These are phyloP conservation scores for Masnerella sp. DNA, from an alignment of 2,888 invertebrate genomes.

Conservation along the genomic window DNA sequence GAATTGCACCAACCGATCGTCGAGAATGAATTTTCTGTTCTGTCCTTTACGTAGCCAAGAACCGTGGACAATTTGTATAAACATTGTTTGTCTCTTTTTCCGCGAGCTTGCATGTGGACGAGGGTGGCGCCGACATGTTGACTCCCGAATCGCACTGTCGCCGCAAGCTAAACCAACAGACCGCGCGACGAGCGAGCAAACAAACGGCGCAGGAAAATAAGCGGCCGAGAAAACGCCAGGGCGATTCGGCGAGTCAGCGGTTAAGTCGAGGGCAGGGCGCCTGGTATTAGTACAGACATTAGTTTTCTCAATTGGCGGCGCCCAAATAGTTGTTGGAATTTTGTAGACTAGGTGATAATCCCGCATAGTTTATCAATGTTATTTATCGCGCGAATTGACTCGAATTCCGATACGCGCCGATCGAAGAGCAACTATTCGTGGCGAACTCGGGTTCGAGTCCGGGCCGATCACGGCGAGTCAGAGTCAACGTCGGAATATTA, in stretches of 20 bases:
- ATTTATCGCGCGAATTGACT: slow-evolving; percentile 62
- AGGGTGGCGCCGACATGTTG: slow-evolving; percentile 70
- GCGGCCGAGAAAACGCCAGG: background rate
- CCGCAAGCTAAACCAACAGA: no score
- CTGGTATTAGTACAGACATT: slow-evolving; percentile 76
- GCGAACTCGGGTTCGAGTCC: slow-evolving; percentile 20
- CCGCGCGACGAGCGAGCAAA: background rate
- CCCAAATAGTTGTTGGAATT: slow-evolving; percentile 75
- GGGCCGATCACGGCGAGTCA: slow-evolving; percentile 23
- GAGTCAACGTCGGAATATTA: slow-evolving; percentile 13
- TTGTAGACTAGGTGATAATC: slow-evolving; percentile 73
- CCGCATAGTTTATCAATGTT: slow-evolving; percentile 74
- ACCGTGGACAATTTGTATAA: slow-evolving; percentile 6
- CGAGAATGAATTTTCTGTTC: slow-evolving; percentile 26
- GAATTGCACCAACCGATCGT: slow-evolving; percentile 42
- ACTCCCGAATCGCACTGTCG: slow-evolving; percentile 57
- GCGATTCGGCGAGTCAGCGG: slow-evolving; percentile 63
- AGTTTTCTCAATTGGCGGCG: slow-evolving; percentile 72
- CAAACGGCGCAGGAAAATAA: background rate
- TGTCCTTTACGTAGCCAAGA: slow-evolving; percentile 3
- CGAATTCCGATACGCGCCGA: slow-evolving; percentile 50
- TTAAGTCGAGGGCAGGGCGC: slow-evolving; percentile 72
- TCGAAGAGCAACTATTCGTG: slow-evolving; percentile 34
- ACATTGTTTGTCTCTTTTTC: slow-evolving; percentile 52
- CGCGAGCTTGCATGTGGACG: slow-evolving; percentile 64